Evolutionary conservation across 2,797 vertebrate genomes (phyloP), one percentile per base, ranked within the genome.

Genomic region (Ammospiza maritima): DNA sequence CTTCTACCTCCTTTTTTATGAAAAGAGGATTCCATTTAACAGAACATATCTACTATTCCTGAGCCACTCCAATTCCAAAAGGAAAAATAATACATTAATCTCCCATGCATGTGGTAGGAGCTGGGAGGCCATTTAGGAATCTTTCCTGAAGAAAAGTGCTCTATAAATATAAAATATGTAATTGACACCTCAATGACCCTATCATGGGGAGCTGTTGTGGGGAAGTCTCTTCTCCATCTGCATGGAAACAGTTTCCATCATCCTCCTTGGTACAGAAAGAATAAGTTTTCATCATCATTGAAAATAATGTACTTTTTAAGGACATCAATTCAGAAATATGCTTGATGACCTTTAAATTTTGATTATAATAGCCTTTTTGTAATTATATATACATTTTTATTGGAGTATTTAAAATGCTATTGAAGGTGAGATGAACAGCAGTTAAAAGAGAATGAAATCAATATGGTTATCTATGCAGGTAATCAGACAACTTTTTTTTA

Each of bases 131-230:
- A 66, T 76, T 84, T 2, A 7, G 82, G 76, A 75, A 88, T 88
- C 70, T 51, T 69, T 83, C 44, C 69, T 34, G 88, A 91, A 75
- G 77, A 82, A 47, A 93, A 94, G 74, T 82, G 56, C 48, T 86
- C 90, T 34, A 82, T 84, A 90, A 89, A 91, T 91, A 88, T 74
- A 87, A 90, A 93, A 79, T 60, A 74, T 8, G 34, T 29, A 67
- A 79, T 38, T 88, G 94, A 67, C 89, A 93, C 65, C 71, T 76
- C 77, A 34, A 5, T 79, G 89, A 91, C 78, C 94, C 79, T 20
- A 53, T 27, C 72, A 15, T 3, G 36, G 58, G 14, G 70, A 79
- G 90, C 60, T 67, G 2, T 2, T 42, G 64, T 76, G 67, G n/a
- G 30, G 22, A 70, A 71, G 50, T 23, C 83, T 60, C 56, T 30